phyloP scores from a whole-genome alignment of 2,888 invertebrate species.

The Mallateleia sp. region DNA sequence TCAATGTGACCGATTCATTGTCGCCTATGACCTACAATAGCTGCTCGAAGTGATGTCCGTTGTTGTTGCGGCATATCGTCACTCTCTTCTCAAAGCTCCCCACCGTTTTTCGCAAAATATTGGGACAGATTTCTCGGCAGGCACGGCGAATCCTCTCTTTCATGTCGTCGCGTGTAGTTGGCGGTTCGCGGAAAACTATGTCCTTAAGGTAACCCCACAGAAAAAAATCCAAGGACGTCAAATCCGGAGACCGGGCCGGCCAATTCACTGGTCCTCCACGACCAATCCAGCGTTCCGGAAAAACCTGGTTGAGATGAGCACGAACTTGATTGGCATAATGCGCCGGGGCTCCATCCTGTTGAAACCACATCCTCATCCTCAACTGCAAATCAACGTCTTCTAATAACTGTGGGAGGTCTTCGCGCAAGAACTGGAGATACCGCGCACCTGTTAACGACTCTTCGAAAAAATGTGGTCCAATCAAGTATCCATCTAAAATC shows the following conservation, averaged over 20 bases:
- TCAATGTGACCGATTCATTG: too few species aligned
- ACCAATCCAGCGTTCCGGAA: constrained; percentile 65
- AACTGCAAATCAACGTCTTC: constrained; percentile 66
- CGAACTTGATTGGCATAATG: constrained; percentile 69
- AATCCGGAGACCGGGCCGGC: constrained; percentile 58
- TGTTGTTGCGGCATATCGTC: constrained; percentile 5
- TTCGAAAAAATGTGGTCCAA: constrained; percentile 80
- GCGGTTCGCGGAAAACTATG: constrained; percentile 34
- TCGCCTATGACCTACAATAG: not conserved
- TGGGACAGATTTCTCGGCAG: constrained; percentile 6
- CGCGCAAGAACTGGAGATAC: constrained; percentile 76
- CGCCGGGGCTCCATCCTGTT: constrained; percentile 82
- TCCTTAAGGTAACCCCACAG: constrained; percentile 58
- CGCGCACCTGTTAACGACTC: constrained; percentile 64
- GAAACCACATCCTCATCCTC: constrained; percentile 69
- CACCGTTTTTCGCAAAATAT: constrained; percentile 14
- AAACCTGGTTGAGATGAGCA: constrained; percentile 49
- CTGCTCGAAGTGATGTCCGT: not conserved
- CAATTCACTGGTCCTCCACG: constrained; percentile 43
- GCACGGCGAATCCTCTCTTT: constrained; percentile 34
- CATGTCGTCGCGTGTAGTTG: constrained; percentile 51
- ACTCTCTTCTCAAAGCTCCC: not conserved
- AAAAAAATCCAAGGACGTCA: constrained; percentile 47
- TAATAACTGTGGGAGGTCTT: constrained; percentile 60
- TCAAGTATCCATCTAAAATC: constrained; percentile 45